Evolutionary conservation across 92 coral and sea anemone genomes (phyloP).

Genomic region (Ricordea florida): DNA sequence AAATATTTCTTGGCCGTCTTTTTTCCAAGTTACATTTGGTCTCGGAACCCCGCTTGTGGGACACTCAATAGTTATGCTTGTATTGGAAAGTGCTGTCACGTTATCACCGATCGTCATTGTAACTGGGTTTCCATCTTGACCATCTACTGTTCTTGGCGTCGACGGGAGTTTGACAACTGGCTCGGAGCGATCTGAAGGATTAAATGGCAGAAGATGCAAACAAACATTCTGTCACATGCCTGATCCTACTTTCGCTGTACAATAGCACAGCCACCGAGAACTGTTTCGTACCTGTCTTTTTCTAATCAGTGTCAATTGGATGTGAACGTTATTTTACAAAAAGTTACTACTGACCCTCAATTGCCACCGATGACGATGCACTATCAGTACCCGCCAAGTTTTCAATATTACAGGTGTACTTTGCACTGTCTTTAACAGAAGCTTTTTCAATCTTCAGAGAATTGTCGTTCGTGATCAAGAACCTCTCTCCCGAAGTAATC

Average conservation of each 20-base stretch:
- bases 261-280: not conserved
- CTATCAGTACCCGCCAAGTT: slow-evolving; percentile 57
- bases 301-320: no score
- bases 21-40: slow-evolving; percentile 59
- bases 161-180: slow-evolving; percentile 14
- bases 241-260: not conserved
- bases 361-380: slow-evolving; percentile 29
- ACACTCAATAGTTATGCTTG: slow-evolving; percentile 64
- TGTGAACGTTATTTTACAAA: not conserved
- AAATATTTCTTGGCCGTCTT: slow-evolving; percentile 40
- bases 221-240: not conserved
- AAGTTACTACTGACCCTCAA: slow-evolving; percentile 38
- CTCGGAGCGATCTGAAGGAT: slow-evolving; percentile 40
- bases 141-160: not conserved
- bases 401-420: slow-evolving; percentile 63
- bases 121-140: slow-evolving; percentile 29
- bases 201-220: no score
- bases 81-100: slow-evolving; percentile 49
- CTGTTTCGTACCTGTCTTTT: not conserved
- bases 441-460: slow-evolving; percentile 49
- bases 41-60: slow-evolving; percentile 53
- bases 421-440: slow-evolving; percentile 51
- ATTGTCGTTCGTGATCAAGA: not conserved
- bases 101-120: slow-evolving; percentile 48
- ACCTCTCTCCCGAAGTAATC: not conserved